These are phyloP conservation scores for Anhinga anhinga DNA, from an alignment of 2,113 vertebrate species.

Conservation along the genomic window DNA sequence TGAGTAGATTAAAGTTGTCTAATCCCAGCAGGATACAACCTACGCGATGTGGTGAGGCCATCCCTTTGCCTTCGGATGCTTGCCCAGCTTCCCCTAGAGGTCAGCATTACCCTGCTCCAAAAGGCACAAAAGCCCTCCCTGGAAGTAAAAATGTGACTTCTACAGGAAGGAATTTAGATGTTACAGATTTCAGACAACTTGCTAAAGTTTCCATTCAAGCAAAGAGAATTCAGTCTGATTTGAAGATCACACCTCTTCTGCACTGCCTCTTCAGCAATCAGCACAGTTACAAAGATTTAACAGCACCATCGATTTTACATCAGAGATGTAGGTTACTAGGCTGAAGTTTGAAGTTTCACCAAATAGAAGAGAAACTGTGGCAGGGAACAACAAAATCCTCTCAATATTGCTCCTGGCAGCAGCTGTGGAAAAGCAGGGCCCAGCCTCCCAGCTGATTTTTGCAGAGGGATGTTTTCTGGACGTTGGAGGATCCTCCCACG, in stretches of 20 bases:
- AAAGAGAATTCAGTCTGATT: not conserved
- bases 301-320: fast-evolving
- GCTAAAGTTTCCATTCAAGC: not conserved
- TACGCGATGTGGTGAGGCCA: not conserved
- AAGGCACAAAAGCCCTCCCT: not conserved
- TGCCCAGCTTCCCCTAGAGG: not conserved
- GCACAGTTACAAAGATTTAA: too few species aligned
- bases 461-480: not conserved
- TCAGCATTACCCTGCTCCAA: not conserved
- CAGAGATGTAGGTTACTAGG: not conserved
- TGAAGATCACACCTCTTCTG: not conserved
- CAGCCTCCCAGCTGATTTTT: not conserved
- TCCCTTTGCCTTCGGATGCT: not conserved
- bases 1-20: not conserved
- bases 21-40: not conserved
- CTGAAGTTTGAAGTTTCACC: not conserved
- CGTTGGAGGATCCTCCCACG: fast-evolving
- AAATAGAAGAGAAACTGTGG: not conserved
- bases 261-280: not conserved
- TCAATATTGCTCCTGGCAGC: not conserved
- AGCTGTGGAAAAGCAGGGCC: not conserved
- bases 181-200: not conserved
- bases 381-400: not conserved
- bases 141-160: not conserved
- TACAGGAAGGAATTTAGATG: not conserved